Evolutionary conservation across 1,140 invertebrate species (phyloP).

Genomic region (Philaenus spumarius): DNA sequence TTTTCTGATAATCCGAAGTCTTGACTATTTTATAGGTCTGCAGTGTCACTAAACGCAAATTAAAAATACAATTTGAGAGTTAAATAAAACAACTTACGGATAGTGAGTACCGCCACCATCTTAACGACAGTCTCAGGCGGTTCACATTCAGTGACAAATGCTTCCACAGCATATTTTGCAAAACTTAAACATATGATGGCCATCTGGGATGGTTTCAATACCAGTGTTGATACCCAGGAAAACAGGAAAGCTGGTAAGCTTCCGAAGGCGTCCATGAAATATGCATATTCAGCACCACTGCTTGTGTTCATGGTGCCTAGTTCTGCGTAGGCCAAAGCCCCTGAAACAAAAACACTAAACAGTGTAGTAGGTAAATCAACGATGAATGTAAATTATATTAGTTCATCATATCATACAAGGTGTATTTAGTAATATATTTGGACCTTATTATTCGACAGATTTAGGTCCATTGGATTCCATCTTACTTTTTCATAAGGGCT

Average conservation of each 20-base stretch:
- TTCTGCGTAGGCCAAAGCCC: constrained; percentile 87
- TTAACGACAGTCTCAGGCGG: constrained; percentile 68
- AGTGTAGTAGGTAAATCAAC: too few relatives aligned
- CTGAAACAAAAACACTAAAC: constrained; percentile 45
- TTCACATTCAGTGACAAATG: constrained; percentile 78
- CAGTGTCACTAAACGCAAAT: too few relatives aligned
- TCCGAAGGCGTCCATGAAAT: constrained; percentile 86
- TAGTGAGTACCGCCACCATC: constrained; percentile 70
- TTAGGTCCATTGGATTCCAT: too few relatives aligned
- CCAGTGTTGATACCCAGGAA: constrained; percentile 85
- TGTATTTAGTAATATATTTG: too few relatives aligned
- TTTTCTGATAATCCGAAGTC: too few relatives aligned
- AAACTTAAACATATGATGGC: constrained; percentile 92
- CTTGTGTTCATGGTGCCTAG: constrained; percentile 90
- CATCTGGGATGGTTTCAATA: constrained; percentile 89
- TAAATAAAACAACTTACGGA: constrained; percentile 48
- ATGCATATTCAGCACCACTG: constrained; percentile 88
- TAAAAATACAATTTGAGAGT: too few relatives aligned
- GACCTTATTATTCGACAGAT: too few relatives aligned
- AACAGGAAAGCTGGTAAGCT: constrained; percentile 85
- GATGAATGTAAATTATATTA: too few relatives aligned
- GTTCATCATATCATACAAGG: too few relatives aligned
- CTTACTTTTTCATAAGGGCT: too few relatives aligned
- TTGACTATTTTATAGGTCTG: too few relatives aligned
- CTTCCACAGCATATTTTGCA: constrained; percentile 88